Percentiles rank a stretch among this genome's conserved stretches.
These are phyloP conservation scores for Neocloeon triangulifer DNA, from an alignment of 1,140 invertebrate species.

Conservation along the genomic window DNA sequence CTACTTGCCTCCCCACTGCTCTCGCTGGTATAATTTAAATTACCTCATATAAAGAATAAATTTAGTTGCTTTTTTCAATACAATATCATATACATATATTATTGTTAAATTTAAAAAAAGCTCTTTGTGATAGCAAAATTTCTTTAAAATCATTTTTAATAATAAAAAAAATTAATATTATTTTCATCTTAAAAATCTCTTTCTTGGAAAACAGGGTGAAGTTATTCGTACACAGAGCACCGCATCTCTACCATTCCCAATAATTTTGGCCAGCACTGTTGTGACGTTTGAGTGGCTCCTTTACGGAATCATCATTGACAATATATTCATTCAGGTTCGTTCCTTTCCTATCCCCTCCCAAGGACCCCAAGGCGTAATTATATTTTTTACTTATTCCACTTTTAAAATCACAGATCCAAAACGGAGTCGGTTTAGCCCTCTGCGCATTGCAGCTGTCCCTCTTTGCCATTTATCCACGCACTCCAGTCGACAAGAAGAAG, in stretches of 20 bases:
- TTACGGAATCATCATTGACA: constrained; percentile 54
- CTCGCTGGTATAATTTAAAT: constrained; percentile 32
- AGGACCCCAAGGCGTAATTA: constrained; percentile 7
- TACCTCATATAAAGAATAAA: background rate
- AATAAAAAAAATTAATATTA: too few species aligned
- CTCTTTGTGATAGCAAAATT: too few species aligned
- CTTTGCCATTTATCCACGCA: constrained; percentile 39
- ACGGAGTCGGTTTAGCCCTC: constrained; percentile 32
- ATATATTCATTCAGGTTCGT: constrained; percentile 55
- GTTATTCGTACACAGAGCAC: constrained; percentile 46
- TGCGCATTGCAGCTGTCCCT: constrained; percentile 33
- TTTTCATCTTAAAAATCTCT: too few species aligned
- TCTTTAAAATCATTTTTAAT: too few species aligned
- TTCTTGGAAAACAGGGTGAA: too few species aligned
- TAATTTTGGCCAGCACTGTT: constrained; percentile 52
- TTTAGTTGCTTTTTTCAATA: background rate
- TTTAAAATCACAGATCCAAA: constrained; percentile 35
- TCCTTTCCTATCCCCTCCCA: too few species aligned
- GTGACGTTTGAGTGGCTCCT: constrained; percentile 54
- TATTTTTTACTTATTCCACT: constrained; percentile 7
- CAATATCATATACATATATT: background rate
- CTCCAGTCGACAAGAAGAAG: constrained; percentile 14
- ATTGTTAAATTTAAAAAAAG: background rate
- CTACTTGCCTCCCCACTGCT: constrained; percentile 45
- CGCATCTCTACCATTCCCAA: constrained; percentile 47